Evolutionary conservation across 2,113 vertebrate species (phyloP), one percentile per base, ranked within the genome.

Genomic region (Neoarius graeffei): DNA sequence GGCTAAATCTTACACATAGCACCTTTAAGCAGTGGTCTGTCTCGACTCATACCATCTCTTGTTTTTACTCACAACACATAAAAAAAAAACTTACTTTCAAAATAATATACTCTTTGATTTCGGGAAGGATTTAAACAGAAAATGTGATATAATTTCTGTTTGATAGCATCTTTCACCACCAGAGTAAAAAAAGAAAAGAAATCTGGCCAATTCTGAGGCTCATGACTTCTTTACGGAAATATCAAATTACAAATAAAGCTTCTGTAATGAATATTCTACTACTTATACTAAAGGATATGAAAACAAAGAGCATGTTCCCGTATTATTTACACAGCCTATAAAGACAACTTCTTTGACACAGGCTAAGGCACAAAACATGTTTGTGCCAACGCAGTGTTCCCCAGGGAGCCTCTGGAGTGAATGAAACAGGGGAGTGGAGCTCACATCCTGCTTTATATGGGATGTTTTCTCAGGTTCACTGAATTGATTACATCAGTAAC

Each of bases 401-500:
- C 84, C n/a, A 48, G 69, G 69, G 73, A 19, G n/a, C 59, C 56
- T 30, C 35, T 35, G 27, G 10, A 79, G 27, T 74, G 48, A 82
- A 56, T 85, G 67, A 23, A 54, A 59, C 66, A 66, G 64, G n/a
- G 66, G 69, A 86, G 25, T 52, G 77, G 56, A 64, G 23, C 52
- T 86, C 59, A 15, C 59, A 86, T 83, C 30, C 85, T 56, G 42
- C 60, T 82, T 71, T 19, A 82, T 82, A 54, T 19, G n/a, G 42
- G 10, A 66, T 73, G 76, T 57, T 74, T 71, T 54, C 42, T n/a
- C 84, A 86, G 67, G 54, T 50, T 76, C 50, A 57, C 80, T 83
- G 69, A 86, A 25, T 59, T 30, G 74, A 85, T 88, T 60, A 86
- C 80, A 19, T 67, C 69, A 59, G 85, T 83, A 86, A 89, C 85